Evolutionary conservation across 2,888 invertebrate genomes (phyloP).

Genomic region (Drosophila buzzatii): DNA sequence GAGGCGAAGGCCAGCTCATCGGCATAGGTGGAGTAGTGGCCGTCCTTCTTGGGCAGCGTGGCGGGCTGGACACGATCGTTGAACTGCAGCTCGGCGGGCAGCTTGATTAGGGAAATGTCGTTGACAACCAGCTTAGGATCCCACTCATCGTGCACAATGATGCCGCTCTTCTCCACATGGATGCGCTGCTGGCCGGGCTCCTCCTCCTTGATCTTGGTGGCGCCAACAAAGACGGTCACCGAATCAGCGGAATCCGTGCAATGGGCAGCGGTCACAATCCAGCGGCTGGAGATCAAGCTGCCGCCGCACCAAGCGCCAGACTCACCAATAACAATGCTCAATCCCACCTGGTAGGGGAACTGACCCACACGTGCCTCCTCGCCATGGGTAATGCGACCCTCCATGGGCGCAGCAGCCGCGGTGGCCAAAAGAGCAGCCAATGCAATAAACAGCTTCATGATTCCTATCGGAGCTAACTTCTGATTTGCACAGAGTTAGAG

Average conservation of each 20-base stretch:
- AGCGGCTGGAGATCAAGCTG: constrained; percentile 61
- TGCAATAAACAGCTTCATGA: constrained; percentile 51
- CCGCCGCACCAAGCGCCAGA: constrained; percentile 73
- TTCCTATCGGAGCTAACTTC: constrained; percentile 24
- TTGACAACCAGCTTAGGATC: constrained; percentile 49
- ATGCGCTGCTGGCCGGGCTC: constrained; percentile 47
- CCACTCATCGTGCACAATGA: constrained; percentile 62
- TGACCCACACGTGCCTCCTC: constrained; percentile 57
- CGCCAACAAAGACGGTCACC: constrained; percentile 63
- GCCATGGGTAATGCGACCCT: constrained; percentile 69
- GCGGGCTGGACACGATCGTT: constrained; percentile 54
- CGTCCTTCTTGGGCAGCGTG: constrained; percentile 57
- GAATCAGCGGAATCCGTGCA: constrained; percentile 56
- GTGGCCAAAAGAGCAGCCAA: constrained; percentile 38
- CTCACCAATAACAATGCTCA: constrained; percentile 50
- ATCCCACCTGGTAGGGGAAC: constrained; percentile 78
- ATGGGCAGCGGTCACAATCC: constrained; percentile 74
- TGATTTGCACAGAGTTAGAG: not conserved
- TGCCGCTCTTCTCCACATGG: constrained; percentile 38
- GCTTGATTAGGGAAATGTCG: constrained; percentile 76
- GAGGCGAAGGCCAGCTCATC: constrained; percentile 64
- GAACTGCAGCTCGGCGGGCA: constrained; percentile 53
- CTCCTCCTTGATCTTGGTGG: constrained; percentile 57
- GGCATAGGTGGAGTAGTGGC: constrained; percentile 58
- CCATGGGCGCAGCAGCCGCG: constrained; percentile 44